phyloP scores from a whole-genome alignment of 2,797 vertebrate genomes.

The Channa striata region DNA sequence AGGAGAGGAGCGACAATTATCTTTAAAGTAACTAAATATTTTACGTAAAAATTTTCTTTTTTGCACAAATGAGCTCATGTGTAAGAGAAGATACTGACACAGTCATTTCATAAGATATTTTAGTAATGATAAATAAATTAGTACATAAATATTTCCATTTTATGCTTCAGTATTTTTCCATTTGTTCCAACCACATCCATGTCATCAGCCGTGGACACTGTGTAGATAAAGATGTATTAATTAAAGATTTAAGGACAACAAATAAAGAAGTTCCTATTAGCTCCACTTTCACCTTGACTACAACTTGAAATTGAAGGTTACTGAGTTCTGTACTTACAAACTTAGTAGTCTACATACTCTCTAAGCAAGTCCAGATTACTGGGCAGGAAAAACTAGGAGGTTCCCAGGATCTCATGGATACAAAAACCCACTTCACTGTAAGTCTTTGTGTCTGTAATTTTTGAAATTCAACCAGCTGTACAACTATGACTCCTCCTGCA shows the following conservation, averaged over 20 bases:
- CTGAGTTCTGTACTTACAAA: background rate
- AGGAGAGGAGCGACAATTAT: background rate
- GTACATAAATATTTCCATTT: background rate
- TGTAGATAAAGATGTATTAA: no score
- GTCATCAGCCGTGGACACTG: no score
- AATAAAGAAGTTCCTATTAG: background rate
- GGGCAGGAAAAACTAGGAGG: background rate
- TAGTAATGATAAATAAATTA: background rate
- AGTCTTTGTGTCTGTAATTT: background rate
- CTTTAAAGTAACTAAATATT: conserved; percentile 12
- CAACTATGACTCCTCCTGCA: background rate
- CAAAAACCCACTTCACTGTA: background rate
- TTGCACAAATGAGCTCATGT: background rate
- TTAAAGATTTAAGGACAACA: no score
- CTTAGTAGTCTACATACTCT: no score
- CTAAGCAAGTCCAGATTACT: no score
- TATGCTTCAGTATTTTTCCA: background rate
- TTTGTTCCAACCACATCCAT: no score
- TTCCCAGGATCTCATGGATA: no score
- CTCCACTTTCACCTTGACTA: background rate
- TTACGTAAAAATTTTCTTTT: background rate
- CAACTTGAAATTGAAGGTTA: background rate
- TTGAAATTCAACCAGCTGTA: background rate
- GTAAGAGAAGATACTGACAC: background rate
- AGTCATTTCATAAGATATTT: background rate